Evolutionary conservation across 1,140 invertebrate species (phyloP).

Genomic region (Drosophila tsacasi): DNA sequence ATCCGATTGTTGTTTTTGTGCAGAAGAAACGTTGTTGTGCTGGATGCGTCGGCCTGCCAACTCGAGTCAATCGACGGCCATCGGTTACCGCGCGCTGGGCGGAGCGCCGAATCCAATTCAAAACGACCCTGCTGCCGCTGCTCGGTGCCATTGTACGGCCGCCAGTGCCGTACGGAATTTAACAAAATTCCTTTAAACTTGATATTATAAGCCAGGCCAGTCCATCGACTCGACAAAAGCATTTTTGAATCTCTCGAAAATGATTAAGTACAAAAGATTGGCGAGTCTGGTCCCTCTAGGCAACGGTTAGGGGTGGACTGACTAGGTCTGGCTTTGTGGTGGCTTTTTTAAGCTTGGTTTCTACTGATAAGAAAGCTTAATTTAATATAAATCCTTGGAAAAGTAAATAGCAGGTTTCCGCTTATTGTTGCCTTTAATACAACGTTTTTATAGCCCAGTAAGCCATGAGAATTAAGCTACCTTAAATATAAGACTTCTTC

Average conservation of each 20-base stretch:
- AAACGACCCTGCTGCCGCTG: slow-evolving; percentile 35
- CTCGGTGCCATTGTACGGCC: slow-evolving; percentile 59
- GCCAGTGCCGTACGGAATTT: slow-evolving; percentile 35
- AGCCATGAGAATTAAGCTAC: background rate
- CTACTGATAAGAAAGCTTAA: background rate
- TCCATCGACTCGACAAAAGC: background rate
- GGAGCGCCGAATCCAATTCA: slow-evolving; percentile 55
- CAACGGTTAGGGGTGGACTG: background rate
- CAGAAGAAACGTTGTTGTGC: slow-evolving; percentile 50
- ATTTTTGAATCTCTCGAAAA: slow-evolving; percentile 3
- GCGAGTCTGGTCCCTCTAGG: slow-evolving; percentile 1
- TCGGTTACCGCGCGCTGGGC: slow-evolving; percentile 7
- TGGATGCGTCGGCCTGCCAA: slow-evolving; percentile 24
- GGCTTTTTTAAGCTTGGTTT: background rate
- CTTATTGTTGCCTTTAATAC: background rate
- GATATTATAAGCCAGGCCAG: slow-evolving; percentile 42
- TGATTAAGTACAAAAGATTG: background rate
- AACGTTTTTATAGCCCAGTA: background rate
- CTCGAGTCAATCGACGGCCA: slow-evolving; percentile 14
- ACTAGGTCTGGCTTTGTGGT: background rate
- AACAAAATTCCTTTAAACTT: slow-evolving; percentile 44
- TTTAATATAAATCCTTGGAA: no score
- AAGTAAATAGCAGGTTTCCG: background rate
- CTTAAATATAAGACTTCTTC: background rate
- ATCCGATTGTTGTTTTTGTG: slow-evolving; percentile 76